Conservation (phyloP, 1,140 invertebrate species). For the Ostrea denselamellosa region DNA sequence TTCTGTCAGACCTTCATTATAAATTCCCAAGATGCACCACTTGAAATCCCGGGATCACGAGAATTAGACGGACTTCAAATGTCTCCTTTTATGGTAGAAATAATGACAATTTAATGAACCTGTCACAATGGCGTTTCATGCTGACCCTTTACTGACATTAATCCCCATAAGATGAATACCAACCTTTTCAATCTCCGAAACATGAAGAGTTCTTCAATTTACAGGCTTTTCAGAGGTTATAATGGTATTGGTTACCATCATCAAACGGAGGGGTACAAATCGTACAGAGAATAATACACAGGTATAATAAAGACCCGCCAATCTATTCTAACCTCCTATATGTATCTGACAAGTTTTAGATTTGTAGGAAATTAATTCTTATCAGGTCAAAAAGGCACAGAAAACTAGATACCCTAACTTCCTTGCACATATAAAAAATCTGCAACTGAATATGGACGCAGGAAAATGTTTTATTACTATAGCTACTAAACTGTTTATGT, state of each 20-base stretch:
- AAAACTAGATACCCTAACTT: no score
- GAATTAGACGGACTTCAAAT: constrained; percentile 29
- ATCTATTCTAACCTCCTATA: not conserved
- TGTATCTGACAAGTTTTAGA: not conserved
- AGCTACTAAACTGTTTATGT: no score
- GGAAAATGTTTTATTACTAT: no score
- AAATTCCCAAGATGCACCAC: constrained; percentile 31
- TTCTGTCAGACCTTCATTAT: constrained; percentile 8
- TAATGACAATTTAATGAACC: constrained; percentile 21
- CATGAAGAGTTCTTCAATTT: constrained; percentile 26
- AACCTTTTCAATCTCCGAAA: constrained; percentile 25
- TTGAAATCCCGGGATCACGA: constrained; percentile 12
- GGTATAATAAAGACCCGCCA: not conserved
- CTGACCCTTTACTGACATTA: constrained; percentile 11
- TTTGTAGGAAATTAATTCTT: not conserved
- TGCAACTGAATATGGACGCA: no score
- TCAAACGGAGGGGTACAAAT: not conserved
- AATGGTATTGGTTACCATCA: constrained; percentile 15
- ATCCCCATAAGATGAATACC: not conserved
- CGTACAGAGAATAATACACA: not conserved
- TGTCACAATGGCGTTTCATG: not conserved
- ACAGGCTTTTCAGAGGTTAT: not conserved
- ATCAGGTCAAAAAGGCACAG: not conserved
- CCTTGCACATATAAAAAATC: no score
- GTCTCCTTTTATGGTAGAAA: constrained; percentile 15